A percentile compares a stretch with the other conserved stretches of the same genome.
Evolutionary conservation across 2,113 vertebrate genomes (phyloP).

Genomic region (Lagopus muta): DNA sequence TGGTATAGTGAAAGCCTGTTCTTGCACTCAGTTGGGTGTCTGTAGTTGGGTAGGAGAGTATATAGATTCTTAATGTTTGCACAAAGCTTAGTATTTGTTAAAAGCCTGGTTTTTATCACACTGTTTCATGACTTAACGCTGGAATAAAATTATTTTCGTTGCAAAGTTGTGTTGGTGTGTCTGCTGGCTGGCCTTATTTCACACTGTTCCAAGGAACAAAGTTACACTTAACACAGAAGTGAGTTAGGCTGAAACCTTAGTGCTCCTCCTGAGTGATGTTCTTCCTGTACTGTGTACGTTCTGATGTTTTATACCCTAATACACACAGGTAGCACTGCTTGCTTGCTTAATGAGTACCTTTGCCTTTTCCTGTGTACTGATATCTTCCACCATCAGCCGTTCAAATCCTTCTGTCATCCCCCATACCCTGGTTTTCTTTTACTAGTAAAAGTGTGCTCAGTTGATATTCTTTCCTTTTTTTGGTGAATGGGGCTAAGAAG

Average conservation of each 20-base stretch:
- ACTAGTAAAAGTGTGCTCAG: not conserved
- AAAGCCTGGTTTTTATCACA: not conserved
- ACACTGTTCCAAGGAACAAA: not conserved
- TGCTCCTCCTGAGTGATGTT: not conserved
- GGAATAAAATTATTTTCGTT: constrained; percentile 33
- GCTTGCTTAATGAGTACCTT: not conserved
- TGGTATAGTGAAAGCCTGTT: not conserved
- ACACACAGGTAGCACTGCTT: not conserved
- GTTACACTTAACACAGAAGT: not conserved
- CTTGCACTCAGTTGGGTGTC: not conserved
- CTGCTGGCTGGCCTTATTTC: not conserved
- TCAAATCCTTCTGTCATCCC: not conserved
- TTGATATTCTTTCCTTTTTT: not conserved
- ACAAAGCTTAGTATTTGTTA: not conserved
- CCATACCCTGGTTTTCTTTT: not conserved
- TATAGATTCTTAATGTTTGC: not conserved
- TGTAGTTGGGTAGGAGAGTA: not conserved
- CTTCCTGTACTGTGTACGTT: not conserved
- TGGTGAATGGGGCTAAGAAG: not conserved
- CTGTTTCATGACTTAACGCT: constrained; percentile 37
- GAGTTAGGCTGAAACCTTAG: not conserved
- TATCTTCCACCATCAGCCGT: not conserved
- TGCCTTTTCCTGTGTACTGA: not conserved
- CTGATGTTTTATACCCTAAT: not conserved
- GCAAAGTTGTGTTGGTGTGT: not conserved